Conservation (phyloP, 92 coral and sea anemone species). For the Phenganax stokvisi region DNA sequence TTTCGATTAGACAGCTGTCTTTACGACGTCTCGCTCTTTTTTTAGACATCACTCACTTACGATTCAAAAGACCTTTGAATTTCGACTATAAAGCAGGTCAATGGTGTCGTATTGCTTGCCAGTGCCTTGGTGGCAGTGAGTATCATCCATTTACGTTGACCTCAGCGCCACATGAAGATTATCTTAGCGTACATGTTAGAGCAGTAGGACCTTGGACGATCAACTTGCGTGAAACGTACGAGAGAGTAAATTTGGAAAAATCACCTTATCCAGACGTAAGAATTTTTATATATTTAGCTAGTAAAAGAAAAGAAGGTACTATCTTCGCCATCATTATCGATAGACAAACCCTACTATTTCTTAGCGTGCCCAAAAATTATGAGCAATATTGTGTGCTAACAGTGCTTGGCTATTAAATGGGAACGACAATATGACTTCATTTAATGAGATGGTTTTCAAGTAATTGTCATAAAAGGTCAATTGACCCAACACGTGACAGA, state of each 20-base stretch:
- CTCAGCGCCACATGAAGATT: conserved; percentile 35
- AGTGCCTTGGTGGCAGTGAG: conserved; percentile 8
- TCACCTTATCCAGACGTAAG: conserved; percentile 15
- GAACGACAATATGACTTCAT: no score
- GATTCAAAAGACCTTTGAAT: conserved; percentile 26
- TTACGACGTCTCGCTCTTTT: background rate
- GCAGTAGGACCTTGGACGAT: conserved; percentile 38
- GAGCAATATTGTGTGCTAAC: no score
- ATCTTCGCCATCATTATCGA: no score
- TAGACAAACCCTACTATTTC: no score
- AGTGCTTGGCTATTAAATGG: no score
- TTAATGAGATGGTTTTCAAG: no score
- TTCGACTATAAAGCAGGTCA: conserved; percentile 33
- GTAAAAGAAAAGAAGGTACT: no score
- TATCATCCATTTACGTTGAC: conserved; percentile 34
- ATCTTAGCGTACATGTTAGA: conserved; percentile 26
- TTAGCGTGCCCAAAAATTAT: no score
- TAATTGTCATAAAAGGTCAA: no score
- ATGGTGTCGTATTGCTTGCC: conserved; percentile 34
- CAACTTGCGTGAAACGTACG: conserved; percentile 14
- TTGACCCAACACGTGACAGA: no score
- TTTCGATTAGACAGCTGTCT: background rate
- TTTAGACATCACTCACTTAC: conserved; percentile 20
- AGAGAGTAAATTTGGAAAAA: conserved; percentile 21
- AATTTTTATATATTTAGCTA: background rate